Evolutionary conservation across 2,797 vertebrate genomes (phyloP), one percentile per base, ranked within the genome.

Genomic region (Centroberyx gerrardi): DNA sequence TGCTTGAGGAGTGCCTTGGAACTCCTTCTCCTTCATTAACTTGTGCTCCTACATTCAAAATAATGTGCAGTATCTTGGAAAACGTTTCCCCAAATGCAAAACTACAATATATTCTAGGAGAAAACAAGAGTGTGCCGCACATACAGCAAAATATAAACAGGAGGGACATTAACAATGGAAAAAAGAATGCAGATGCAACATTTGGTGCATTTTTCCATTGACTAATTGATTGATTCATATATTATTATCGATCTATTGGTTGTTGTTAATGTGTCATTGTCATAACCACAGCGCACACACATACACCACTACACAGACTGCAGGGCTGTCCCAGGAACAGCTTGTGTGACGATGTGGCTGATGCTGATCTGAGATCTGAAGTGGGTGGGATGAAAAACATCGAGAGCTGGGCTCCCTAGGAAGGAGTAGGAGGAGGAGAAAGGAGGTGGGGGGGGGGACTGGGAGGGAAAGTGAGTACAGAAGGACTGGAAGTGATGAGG

Each of bases 261-360:
- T 9, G n/a, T 7, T 62, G 31, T 2, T 33, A 33, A 33, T 33
- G 33, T 33, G 0, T 1, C 17, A 22, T 22, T 22, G 22, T 22
- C 22, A 22, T 22, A 22, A 22, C 22, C 22, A 22, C 22, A 22
- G 22, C 53, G 29, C 53, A 55, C 53, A 56, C 53, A 31, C 53
- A 56, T 12, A 15, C 53, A 55, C 53, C 17, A 4, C 13, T 8
- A 8, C 9, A 40, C 8, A 42, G 9, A 38, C 36, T 27, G 22
- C 49, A 53, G 46, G 33, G 18, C 46, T 69, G 72, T 74, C 62
- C 66, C 31, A 58, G 59, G 42, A 72, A 62, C 33, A 55, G 69
- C 58, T 14, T 59, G 5, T 67, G 61, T 69, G 31, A 61, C 5
- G 7, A 3, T 27, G 15, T 22, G 51, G 62, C 14, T 17, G 28